These are phyloP conservation scores for Dolomedes plantarius DNA, from an alignment of 2,888 invertebrate species.

Conservation along the genomic window DNA sequence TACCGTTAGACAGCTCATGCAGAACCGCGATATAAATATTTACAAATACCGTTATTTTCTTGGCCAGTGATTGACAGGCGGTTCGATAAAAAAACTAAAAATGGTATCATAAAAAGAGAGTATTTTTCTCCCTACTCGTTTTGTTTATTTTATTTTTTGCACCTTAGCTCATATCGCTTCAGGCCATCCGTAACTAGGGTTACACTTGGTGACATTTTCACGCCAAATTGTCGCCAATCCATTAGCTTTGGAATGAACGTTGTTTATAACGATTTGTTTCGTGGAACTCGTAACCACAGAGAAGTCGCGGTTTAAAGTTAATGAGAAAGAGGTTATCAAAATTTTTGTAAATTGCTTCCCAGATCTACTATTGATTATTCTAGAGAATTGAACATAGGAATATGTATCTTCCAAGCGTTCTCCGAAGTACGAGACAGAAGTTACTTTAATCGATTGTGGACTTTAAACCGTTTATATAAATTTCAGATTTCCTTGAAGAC, in stretches of 20 bases:
- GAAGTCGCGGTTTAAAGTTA: no score
- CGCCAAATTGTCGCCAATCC: not conserved
- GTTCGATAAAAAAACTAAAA: not conserved
- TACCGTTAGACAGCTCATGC: not conserved
- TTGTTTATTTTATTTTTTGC: not conserved
- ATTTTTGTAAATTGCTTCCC: no score
- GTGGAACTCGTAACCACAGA: no score
- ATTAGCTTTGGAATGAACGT: not conserved
- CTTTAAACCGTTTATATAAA: no score
- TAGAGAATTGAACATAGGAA: no score
- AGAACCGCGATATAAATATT: not conserved
- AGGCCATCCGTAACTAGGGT: not conserved
- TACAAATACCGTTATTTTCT: not conserved
- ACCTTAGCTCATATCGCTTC: not conserved
- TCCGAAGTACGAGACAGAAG: no score
- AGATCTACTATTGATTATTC: no score
- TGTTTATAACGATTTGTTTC: no score
- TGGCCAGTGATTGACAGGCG: not conserved
- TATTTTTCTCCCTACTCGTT: not conserved
- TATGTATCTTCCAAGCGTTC: no score
- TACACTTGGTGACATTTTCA: not conserved
- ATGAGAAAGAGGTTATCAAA: no score
- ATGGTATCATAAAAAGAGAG: not conserved
- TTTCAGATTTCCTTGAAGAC: no score
- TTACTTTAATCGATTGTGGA: no score